Conservation (phyloP, 2,113 vertebrate species). For the Oryzias javanicus region DNA sequence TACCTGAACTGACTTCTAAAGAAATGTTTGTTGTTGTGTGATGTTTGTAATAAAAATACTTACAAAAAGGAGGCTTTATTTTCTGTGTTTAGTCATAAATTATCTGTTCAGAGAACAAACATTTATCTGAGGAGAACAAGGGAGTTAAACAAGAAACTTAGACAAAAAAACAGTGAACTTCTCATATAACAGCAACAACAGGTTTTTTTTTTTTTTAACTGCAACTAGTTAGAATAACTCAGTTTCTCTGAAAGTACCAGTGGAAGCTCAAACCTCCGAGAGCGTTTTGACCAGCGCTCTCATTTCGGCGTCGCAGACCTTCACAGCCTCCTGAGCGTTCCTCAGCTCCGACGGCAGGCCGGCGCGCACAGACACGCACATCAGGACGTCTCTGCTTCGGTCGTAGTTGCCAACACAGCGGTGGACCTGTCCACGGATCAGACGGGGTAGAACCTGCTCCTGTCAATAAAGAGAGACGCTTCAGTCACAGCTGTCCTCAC, state of each 20-base stretch:
- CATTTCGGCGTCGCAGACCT: conserved; percentile 83
- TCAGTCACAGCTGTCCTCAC: not conserved
- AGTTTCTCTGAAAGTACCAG: not conserved
- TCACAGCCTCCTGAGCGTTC: conserved; percentile 83
- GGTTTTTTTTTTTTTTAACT: not conserved
- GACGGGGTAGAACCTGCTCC: conserved; percentile 89
- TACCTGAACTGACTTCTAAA: conserved; percentile 76
- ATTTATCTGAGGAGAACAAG: conserved; percentile 2
- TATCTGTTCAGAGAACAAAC: conserved; percentile 7
- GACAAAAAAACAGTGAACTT: not conserved
- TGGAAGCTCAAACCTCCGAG: conserved; percentile 78
- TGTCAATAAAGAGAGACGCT: conserved; percentile 52
- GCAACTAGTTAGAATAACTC: too few species aligned
- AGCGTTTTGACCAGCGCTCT: conserved; percentile 73
- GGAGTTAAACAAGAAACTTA: not conserved
- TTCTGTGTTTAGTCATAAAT: conserved; percentile 10
- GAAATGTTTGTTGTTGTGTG: conserved; percentile 83
- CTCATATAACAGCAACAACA: not conserved
- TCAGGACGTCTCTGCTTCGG: conserved; percentile 79
- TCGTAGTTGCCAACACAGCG: conserved; percentile 93
- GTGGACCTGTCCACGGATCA: conserved; percentile 90
- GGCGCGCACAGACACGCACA: conserved; percentile 87
- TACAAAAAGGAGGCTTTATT: conserved; percentile 34
- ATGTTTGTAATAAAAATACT: conserved; percentile 84
- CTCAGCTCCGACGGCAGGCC: conserved; percentile 84